These are phyloP conservation scores for Prenolepis imparis DNA, from an alignment of 2,888 invertebrate species.

Conservation along the genomic window DNA sequence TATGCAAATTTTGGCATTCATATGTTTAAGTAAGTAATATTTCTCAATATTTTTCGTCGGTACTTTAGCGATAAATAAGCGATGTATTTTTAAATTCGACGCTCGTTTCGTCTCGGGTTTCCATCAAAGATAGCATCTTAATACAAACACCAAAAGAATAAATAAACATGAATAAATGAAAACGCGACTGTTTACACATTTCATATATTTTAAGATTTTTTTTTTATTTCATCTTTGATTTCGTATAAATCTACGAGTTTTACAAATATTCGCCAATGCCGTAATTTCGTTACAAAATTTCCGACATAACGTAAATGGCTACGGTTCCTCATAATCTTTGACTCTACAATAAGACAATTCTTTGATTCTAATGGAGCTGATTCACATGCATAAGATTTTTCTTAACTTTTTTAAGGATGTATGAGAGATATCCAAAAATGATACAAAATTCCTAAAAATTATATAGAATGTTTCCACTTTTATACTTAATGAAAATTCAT, in stretches of 20 bases:
- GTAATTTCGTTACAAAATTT: not conserved
- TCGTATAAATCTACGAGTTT: not conserved
- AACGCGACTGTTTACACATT: not conserved
- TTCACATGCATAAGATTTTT: not conserved
- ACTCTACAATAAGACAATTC: not conserved
- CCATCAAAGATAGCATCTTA: conserved; percentile 8
- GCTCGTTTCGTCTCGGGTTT: not conserved
- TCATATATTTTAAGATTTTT: not conserved
- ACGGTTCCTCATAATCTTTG: not conserved
- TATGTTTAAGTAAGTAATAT: not conserved
- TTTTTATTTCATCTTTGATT: not conserved
- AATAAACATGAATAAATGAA: not conserved
- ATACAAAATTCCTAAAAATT: too few species aligned
- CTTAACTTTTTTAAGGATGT: not conserved
- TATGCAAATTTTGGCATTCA: conserved; percentile 40
- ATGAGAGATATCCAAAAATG: too few species aligned
- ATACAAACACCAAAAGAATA: conserved; percentile 17
- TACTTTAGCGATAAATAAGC: not conserved
- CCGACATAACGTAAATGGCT: not conserved
- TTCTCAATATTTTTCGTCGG: not conserved
- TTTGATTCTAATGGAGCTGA: not conserved
- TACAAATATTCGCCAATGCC: not conserved
- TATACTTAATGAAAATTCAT: too few species aligned
- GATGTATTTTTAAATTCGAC: conserved; percentile 9
- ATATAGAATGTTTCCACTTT: too few species aligned